Conservation (phyloP, 2,113 vertebrate species). For the Hiodon alosoides region DNA sequence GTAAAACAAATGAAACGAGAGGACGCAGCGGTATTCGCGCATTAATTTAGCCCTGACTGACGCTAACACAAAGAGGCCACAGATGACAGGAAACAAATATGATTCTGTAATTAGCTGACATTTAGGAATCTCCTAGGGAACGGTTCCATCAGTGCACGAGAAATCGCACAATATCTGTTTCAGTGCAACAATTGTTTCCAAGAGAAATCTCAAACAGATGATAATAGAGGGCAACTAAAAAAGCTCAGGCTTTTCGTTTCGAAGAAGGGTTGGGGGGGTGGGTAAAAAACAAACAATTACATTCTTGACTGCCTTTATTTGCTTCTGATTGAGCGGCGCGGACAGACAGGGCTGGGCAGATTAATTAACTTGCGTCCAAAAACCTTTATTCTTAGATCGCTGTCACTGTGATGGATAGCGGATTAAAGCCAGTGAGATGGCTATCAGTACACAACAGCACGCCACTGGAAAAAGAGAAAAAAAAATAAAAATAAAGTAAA, state of each 20-base stretch:
- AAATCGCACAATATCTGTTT: background rate
- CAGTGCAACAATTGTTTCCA: background rate
- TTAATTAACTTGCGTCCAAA: constrained; percentile 85
- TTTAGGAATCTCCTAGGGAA: background rate
- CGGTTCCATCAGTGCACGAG: no score
- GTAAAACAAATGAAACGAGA: background rate
- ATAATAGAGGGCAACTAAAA: constrained; percentile 53
- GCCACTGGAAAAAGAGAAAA: constrained; percentile 23
- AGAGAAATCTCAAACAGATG: background rate
- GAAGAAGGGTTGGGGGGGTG: background rate
- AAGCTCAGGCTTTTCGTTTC: constrained; percentile 30
- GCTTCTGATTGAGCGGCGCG: constrained; percentile 78
- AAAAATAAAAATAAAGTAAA: constrained; percentile 5
- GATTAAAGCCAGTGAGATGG: constrained; percentile 67
- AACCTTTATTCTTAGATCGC: constrained; percentile 71
- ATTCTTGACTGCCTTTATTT: constrained; percentile 88
- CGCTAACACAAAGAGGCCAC: background rate
- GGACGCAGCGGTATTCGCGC: background rate
- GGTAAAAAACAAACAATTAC: constrained; percentile 81
- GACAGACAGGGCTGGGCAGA: constrained; percentile 78
- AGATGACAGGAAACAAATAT: background rate
- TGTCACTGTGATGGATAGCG: constrained; percentile 84
- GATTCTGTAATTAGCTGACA: background rate
- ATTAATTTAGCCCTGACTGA: background rate
- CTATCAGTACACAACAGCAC: constrained; percentile 57